Evolutionary conservation across 2,888 invertebrate genomes (phyloP), one percentile per base, ranked within the genome.

Genomic region (Unio pictorum): DNA sequence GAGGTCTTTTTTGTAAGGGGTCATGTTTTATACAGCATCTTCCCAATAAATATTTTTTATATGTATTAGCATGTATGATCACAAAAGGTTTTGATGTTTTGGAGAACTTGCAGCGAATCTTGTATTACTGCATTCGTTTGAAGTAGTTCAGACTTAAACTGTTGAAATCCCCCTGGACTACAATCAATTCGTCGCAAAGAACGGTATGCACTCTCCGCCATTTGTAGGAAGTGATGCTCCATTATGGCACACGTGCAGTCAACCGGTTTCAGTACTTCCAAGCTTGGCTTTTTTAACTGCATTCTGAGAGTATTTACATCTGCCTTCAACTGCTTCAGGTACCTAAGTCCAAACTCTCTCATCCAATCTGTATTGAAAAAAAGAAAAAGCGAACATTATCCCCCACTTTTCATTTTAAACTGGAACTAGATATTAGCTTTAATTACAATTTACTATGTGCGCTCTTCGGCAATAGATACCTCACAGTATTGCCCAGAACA

Each of bases 211-310:
- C 81, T 79, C 57, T 81, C 81, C 7, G 82, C 84, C 82, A 82
- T 81, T 70, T 81, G 78, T 67, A 84, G 69, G 70, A 82, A 82
- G 67, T 82, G 77, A 64, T 72, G 78, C 60, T 82, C 81, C 79
- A 84, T 82, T 28, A 79, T 76, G 65, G 81, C 80, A 78, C 84
- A 84, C 74, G 81, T 75, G 76, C 84, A 84, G 71, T 75, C 74
- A 11, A 72, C 69, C n/a, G 73, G 67, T 30, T 69, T 67, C 57
- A 70, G 66, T 64, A 71, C 72, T 75, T 80, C 78, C 72, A 73
- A 66, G 60, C 71, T 67, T 30, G 73, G 61, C 55, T 68, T 70
- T 61, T 57, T 61, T 23, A 78, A 61, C 73, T 76, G 76, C n/a
- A 70, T 71, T 57, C 72, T 76, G 3, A 80, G 55, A 28, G 68